Percentiles rank a stretch among this genome's conserved stretches.
Conservation (phyloP, 2,888 invertebrate genomes). For the Leptopilina myrica region DNA sequence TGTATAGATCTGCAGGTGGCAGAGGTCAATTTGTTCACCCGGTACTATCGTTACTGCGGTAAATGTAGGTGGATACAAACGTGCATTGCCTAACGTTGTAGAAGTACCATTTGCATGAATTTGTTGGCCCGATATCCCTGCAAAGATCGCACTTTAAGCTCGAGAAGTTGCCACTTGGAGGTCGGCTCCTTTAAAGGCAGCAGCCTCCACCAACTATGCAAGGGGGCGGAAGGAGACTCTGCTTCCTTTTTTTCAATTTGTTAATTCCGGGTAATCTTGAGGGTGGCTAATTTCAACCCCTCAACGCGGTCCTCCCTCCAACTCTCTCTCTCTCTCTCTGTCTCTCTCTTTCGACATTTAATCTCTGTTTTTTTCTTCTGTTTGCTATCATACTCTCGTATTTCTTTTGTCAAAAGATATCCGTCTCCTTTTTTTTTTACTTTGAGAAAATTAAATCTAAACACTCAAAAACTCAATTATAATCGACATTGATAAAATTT, state of each 20-base stretch:
- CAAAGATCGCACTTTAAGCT: conserved; percentile 65
- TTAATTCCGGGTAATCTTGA: conserved; percentile 73
- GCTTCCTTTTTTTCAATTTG: conserved; percentile 71
- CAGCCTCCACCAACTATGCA: background rate
- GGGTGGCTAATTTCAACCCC: conserved; percentile 71
- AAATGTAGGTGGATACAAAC: conserved; percentile 21
- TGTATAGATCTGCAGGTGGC: conserved; percentile 1
- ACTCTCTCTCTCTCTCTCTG: conserved; percentile 45
- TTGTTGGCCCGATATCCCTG: conserved; percentile 66
- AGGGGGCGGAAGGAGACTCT: conserved; percentile 54
- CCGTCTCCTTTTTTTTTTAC: background rate
- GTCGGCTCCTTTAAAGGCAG: conserved; percentile 61
- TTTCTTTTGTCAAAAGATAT: conserved; percentile 29
- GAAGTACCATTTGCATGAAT: conserved; percentile 70
- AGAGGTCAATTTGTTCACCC: conserved; percentile 30
- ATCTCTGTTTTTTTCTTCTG: conserved; percentile 51
- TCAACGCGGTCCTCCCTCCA: conserved; percentile 41
- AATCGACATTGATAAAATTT: too few relatives aligned
- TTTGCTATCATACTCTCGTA: conserved; percentile 27
- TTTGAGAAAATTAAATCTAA: background rate
- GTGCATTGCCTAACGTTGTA: conserved; percentile 50
- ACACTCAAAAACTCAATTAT: too few relatives aligned
- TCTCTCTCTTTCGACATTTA: conserved; percentile 62
- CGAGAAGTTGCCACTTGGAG: conserved; percentile 50
- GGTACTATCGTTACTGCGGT: conserved; percentile 15